Conservation (phyloP, 2,888 invertebrate genomes). For the Leptinotarsa peninsularis region DNA sequence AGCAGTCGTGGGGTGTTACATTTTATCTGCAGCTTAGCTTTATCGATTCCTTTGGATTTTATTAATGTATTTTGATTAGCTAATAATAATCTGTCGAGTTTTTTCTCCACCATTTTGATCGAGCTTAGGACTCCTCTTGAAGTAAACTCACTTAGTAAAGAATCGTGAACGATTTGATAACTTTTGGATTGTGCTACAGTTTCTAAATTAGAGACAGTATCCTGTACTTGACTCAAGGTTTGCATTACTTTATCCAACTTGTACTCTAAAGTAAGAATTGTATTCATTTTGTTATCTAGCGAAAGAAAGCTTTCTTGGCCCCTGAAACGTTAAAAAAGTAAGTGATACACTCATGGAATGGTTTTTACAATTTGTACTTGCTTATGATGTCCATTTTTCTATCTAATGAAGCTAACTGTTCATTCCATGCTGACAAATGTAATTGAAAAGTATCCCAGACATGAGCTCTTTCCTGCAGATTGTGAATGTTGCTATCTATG, state of each 20-base stretch:
- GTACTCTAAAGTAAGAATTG: conserved; percentile 60
- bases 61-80: conserved; percentile 41
- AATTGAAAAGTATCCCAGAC: conserved; percentile 70
- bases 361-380: conserved; percentile 55
- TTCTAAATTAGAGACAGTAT: conserved; percentile 39
- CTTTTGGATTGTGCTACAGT: conserved; percentile 35
- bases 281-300: conserved; percentile 60
- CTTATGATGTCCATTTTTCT: conserved; percentile 68
- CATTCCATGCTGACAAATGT: conserved; percentile 70
- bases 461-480: conserved; percentile 68
- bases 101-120: conserved; percentile 62
- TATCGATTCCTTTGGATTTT: conserved; percentile 48
- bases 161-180: conserved; percentile 45
- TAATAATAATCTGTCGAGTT: conserved; percentile 58
- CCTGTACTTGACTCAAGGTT: conserved; percentile 48
- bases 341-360: neutral
- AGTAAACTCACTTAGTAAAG: conserved; percentile 63
- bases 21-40: conserved; percentile 56
- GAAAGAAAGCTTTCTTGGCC: conserved; percentile 63
- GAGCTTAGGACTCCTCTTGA: conserved; percentile 64
- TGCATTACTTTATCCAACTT: conserved; percentile 55
- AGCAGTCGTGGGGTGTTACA: conserved; percentile 59
- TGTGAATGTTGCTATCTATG: conserved; percentile 67
- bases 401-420: conserved; percentile 68
- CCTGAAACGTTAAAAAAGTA: conserved; percentile 49